Percentiles rank a stretch among this genome's conserved stretches.
phyloP scores from a whole-genome alignment of 1,140 invertebrate genomes.

The Drosophila willistoni region DNA sequence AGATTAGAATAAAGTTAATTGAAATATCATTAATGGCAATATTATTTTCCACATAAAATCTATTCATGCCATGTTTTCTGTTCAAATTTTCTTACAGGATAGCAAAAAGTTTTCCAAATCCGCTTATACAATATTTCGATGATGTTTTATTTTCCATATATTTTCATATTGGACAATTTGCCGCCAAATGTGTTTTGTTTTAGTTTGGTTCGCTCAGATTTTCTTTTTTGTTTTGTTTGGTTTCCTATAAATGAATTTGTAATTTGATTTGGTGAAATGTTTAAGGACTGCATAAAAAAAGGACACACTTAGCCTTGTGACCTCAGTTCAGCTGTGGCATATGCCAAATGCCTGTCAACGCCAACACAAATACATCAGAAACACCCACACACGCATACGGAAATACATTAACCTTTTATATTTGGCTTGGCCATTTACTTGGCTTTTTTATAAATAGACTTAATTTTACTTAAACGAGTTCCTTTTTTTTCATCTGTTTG shows the following conservation, averaged over 20 bases:
- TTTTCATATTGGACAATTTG: background rate
- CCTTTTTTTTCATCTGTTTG: background rate
- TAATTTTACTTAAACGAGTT: conserved; percentile 17
- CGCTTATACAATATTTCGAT: background rate
- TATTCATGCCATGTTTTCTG: background rate
- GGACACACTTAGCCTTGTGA: conserved; percentile 43
- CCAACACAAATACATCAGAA: conserved; percentile 6
- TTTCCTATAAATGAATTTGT: conserved; percentile 50
- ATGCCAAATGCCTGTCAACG: conserved; percentile 45
- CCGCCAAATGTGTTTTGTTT: conserved; percentile 18
- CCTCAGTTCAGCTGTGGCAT: conserved; percentile 50
- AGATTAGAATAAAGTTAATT: background rate
- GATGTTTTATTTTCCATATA: background rate
- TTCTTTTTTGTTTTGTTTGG: conserved; percentile 30
- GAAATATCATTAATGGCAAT: conserved; percentile 3
- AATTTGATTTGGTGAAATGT: conserved; percentile 46
- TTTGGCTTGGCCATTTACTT: conserved; percentile 13
- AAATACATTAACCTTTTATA: conserved; percentile 47
- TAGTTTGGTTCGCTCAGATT: conserved; percentile 16
- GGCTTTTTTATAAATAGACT: conserved; percentile 21
- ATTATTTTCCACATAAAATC: background rate
- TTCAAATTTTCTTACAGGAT: background rate
- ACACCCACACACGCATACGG: conserved; percentile 14
- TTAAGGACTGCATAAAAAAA: conserved; percentile 7
- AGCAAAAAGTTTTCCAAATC: background rate